A percentile compares a stretch with the other conserved stretches of the same genome.
These are phyloP conservation scores for Hydractinia symbiolongicarpus DNA, from an alignment of 30 jellyfish, hydroid and myxozoan species.

Conservation along the genomic window DNA sequence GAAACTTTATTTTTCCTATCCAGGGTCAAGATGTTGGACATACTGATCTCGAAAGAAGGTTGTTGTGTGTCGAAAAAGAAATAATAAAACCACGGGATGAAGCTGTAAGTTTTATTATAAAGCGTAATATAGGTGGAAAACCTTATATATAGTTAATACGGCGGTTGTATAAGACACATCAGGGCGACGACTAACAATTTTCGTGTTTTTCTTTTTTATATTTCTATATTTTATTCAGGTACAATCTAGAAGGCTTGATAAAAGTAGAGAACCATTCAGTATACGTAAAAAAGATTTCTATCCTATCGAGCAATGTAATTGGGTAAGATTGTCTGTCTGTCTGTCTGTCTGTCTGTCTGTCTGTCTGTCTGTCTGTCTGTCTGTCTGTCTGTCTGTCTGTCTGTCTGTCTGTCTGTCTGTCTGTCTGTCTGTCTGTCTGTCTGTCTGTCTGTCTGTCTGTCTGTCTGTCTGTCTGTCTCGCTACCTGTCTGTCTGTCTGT, in stretches of 20 bases:
- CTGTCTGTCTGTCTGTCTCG: background rate
- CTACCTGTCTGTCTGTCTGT: background rate
- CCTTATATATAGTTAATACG: no score
- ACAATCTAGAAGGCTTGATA: constrained; percentile 57
- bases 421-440: no score
- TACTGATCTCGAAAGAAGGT: constrained; percentile 76
- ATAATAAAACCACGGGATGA: constrained; percentile 79
- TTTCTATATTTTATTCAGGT: constrained; percentile 31
- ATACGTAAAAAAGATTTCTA: constrained; percentile 64
- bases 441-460: background rate
- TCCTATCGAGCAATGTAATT: constrained; percentile 50
- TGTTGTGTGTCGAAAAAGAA: constrained; percentile 72
- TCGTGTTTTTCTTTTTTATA: no score
- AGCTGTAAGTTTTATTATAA: constrained; percentile 53
- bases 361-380: no score
- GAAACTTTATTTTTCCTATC: background rate
- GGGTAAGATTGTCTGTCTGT: constrained; percentile 7
- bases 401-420: background rate
- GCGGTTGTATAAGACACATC: no score
- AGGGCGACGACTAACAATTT: no score
- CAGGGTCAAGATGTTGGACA: constrained; percentile 92
- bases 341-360: background rate
- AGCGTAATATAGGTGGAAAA: no score
- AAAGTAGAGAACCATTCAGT: constrained; percentile 66
- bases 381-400: background rate